Percentiles rank a stretch among this genome's conserved stretches.
phyloP scores from a whole-genome alignment of 2,888 invertebrate genomes.

The Cephus runcator region DNA sequence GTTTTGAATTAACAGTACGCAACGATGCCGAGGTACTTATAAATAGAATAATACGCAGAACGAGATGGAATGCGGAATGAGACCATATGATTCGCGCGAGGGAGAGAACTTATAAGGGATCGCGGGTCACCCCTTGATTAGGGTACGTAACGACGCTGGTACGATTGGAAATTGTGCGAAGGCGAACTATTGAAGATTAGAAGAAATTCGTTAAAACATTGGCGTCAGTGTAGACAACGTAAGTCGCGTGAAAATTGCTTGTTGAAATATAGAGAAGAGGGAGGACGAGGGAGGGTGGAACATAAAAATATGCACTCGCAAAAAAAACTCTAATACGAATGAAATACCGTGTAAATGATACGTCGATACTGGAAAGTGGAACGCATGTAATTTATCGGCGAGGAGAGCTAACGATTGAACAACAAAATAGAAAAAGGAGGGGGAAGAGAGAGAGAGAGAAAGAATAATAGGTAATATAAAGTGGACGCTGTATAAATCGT shows the following conservation, averaged over 20 bases:
- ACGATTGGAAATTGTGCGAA: neutral
- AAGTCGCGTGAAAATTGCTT: constrained; percentile 2
- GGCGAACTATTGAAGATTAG: constrained; percentile 13
- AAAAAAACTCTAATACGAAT: no score
- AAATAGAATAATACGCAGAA: constrained; percentile 6
- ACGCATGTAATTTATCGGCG: neutral
- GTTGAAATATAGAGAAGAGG: constrained; percentile 11
- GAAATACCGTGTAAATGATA: no score
- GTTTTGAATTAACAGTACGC: no score
- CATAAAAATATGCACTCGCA: neutral
- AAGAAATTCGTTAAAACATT: no score
- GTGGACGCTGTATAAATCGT: no score
- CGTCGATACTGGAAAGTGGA: neutral
- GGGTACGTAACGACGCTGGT: no score
- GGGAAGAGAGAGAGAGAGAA: neutral
- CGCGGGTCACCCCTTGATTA: neutral
- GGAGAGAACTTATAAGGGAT: neutral
- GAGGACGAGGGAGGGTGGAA: neutral
- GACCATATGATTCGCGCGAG: neutral
- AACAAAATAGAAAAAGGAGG: constrained; percentile 13
- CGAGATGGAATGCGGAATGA: neutral
- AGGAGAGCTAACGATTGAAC: constrained; percentile 22
- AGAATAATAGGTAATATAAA: constrained; percentile 9
- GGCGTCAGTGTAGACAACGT: neutral
- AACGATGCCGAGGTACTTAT: no score